phyloP scores from a whole-genome alignment of 2,888 invertebrate genomes.

The Pterostichus madidus region DNA sequence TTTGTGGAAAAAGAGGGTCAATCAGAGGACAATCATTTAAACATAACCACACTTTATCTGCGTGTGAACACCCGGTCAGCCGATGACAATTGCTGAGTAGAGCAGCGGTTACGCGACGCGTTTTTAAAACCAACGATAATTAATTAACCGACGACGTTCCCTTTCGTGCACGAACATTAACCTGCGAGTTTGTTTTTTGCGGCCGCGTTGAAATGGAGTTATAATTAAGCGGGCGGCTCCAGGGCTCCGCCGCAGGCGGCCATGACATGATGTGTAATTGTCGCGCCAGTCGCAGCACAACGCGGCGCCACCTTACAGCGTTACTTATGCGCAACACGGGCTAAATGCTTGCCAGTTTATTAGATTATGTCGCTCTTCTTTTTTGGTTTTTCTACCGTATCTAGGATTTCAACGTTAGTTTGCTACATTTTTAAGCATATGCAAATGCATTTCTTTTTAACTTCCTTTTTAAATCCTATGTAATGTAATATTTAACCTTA shows the following conservation, averaged over 20 bases:
- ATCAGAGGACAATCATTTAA: constrained; percentile 30
- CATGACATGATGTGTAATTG: constrained; percentile 13
- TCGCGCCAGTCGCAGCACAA: neutral
- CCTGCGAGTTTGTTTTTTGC: constrained; percentile 24
- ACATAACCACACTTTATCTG: constrained; percentile 33
- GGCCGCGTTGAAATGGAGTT: constrained; percentile 19
- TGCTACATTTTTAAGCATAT: constrained; percentile 13
- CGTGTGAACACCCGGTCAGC: constrained; percentile 3
- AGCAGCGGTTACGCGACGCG: constrained; percentile 8
- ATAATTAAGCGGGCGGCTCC: constrained; percentile 25
- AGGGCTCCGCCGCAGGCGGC: neutral
- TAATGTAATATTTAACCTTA: constrained; percentile 49
- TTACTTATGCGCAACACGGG: constrained; percentile 1
- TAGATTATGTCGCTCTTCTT: neutral
- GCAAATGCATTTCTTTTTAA: constrained; percentile 37
- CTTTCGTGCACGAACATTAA: constrained; percentile 5
- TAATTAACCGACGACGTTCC: constrained; percentile 43
- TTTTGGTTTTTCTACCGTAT: neutral
- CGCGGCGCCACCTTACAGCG: neutral
- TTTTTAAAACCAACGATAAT: constrained; percentile 43
- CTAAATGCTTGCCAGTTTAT: neutral
- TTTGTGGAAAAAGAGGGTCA: constrained; percentile 8
- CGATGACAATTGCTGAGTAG: neutral
- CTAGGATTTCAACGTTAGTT: neutral
- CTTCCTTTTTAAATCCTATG: constrained; percentile 45